A percentile compares a stretch with the other conserved stretches of the same genome.
Evolutionary conservation across 2,113 vertebrate species (phyloP).

Genomic region (Tupaia tana): DNA sequence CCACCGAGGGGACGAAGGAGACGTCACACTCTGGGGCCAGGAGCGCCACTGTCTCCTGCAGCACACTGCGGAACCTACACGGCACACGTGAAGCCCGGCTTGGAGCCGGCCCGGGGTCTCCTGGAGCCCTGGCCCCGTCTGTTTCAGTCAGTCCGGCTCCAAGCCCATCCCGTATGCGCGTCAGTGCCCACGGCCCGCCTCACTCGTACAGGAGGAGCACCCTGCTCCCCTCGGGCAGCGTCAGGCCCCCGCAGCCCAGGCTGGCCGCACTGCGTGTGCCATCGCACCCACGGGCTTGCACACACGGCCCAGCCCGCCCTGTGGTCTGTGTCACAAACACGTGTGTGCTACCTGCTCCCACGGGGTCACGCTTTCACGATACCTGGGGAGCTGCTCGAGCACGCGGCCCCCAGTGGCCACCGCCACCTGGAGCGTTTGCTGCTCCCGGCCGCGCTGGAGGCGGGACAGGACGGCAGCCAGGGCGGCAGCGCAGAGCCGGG

Average conservation of each 20-base stretch:
- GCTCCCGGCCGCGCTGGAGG: slow-evolving; percentile 84
- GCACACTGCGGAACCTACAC: slow-evolving; percentile 85
- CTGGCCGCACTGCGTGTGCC: background rate
- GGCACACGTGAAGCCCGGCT: background rate
- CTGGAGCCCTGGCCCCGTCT: background rate
- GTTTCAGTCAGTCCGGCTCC: background rate
- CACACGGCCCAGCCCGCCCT: background rate
- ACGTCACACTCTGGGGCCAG: slow-evolving; percentile 87
- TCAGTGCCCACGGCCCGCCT: background rate
- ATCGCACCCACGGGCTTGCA: background rate
- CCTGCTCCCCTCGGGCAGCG: background rate
- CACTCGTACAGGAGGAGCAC: background rate
- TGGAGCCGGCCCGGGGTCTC: too few relatives aligned
- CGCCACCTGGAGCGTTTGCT: slow-evolving; percentile 72
- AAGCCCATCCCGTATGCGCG: background rate
- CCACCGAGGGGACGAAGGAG: slow-evolving; percentile 85
- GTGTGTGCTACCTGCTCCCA: background rate
- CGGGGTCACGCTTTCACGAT: background rate
- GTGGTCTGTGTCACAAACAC: background rate
- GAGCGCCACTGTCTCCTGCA: slow-evolving; percentile 80
- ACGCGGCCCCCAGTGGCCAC: slow-evolving; percentile 90
- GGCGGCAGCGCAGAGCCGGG: slow-evolving; percentile 86
- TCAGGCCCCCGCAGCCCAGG: background rate
- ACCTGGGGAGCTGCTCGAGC: slow-evolving; percentile 86
- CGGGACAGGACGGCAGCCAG: slow-evolving; percentile 88